Percentiles rank a stretch among this genome's conserved stretches.
Conservation (phyloP, 2,113 vertebrate genomes). For the Microtus ochrogaster region DNA sequence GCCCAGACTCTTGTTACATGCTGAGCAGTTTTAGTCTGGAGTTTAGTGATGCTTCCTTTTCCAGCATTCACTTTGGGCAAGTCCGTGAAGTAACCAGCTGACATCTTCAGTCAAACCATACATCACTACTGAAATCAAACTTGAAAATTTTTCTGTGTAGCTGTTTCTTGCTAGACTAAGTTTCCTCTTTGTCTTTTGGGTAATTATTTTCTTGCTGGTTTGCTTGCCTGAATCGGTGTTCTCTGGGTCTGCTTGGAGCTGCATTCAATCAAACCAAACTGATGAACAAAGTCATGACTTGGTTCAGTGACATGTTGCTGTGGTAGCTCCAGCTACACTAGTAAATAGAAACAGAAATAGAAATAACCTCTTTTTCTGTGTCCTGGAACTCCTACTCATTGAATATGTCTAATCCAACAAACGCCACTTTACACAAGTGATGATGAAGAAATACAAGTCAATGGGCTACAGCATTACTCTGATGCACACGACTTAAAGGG, state of each 20-base stretch:
- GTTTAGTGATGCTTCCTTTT: slow-evolving; percentile 33
- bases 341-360: neutral
- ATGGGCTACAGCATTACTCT: neutral
- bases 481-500: neutral
- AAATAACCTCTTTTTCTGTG: slow-evolving; percentile 4
- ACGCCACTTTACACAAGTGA: neutral
- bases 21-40: neutral
- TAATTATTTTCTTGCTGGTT: slow-evolving; percentile 26
- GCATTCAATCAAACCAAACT: neutral
- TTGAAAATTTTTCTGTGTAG: neutral
- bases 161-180: neutral
- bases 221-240: neutral
- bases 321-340: neutral
- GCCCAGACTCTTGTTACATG: slow-evolving; percentile 17
- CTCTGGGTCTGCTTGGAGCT: neutral
- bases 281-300: neutral
- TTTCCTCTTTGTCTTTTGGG: slow-evolving; percentile 6
- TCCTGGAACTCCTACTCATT: slow-evolving; percentile 50
- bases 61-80: slow-evolving; percentile 9
- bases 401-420: neutral
- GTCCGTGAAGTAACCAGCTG: slow-evolving; percentile 3
- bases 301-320: neutral
- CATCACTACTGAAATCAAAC: neutral
- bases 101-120: neutral
- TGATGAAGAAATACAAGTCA: slow-evolving; percentile 11